Base-by-base conservation (phyloP, 2,113 vertebrate species). In the Melanostigma gelatinosum region DNA sequence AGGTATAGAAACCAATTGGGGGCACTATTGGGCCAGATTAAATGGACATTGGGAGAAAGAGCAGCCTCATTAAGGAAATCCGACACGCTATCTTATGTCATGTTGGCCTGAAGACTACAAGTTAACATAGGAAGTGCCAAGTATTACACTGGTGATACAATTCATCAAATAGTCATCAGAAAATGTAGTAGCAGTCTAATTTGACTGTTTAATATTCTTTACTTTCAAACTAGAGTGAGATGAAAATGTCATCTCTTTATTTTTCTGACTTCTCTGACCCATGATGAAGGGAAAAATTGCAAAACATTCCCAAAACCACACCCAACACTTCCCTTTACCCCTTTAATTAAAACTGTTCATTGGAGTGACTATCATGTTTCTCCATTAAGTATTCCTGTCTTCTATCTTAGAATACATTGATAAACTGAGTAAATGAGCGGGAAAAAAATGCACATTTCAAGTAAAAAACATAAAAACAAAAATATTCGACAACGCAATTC, bases 381-480 rank as follows among this genome's bases (percentile, higher is more conserved):
- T n/a, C 63, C n/a, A 71, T 65, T 20, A 11, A 29, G 12, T 44
- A 75, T 36, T 62, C 54, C 63, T 40, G 32, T 34, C 24, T 24
- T 15, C 2, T 24, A 8, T 44, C 71, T n/a, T 12, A 4, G 24
- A 58, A 68, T 6, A 52, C 8, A 18, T 16, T 24, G 65, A 76
- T 60, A 75, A 80, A 34, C 50, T 10, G 18, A 46, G 9, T 58
- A 75, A 42, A 76, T 40, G 3, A 22, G 2, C 20, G 18, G 20
- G 13, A 3, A 42, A 8, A 40, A 57, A 61, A 72, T 22, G 40
- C 3, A 60, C 42, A 65, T 64, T 22, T 46, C 2, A 22, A 3
- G 13, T 44, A 3, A 52, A 52, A 69, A 63, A 54, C 32, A 38
- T 40, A 65, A 32, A 75, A 72, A 75, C 54, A 2, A 55, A 69